phyloP scores from a whole-genome alignment of 2,888 invertebrate genomes.

The Suillia variegata region DNA sequence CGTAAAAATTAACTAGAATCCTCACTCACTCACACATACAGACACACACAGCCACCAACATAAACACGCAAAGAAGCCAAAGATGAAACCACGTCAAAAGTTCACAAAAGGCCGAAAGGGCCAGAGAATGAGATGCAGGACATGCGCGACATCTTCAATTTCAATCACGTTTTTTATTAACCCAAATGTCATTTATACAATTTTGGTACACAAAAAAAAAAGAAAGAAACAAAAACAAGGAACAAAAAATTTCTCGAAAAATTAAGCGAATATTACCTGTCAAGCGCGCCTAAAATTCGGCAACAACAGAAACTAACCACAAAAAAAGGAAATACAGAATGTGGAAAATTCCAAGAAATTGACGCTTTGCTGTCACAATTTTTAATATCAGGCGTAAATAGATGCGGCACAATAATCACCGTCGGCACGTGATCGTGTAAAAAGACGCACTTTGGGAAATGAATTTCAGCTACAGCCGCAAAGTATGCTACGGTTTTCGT shows the following conservation, averaged over 20 bases:
- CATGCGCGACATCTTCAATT: constrained; percentile 13
- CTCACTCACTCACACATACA: constrained; percentile 3
- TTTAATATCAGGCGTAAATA: too few relatives aligned
- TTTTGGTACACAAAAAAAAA: constrained; percentile 11
- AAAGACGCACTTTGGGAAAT: neutral
- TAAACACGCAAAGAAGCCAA: too few relatives aligned
- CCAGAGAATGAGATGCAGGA: too few relatives aligned
- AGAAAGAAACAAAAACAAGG: neutral
- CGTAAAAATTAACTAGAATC: constrained; percentile 19
- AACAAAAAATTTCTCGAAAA: neutral
- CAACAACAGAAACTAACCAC: neutral
- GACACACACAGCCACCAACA: too few relatives aligned
- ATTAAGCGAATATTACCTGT: neutral
- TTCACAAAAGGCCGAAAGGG: neutral
- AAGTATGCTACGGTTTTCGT: neutral
- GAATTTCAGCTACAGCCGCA: neutral
- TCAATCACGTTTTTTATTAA: constrained; percentile 35
- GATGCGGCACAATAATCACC: neutral
- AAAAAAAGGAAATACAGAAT: neutral
- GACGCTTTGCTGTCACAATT: too few relatives aligned
- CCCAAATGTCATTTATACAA: constrained; percentile 34
- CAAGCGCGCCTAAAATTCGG: neutral
- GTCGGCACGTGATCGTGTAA: neutral
- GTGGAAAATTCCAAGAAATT: neutral
- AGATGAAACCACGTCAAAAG: neutral